Evolutionary conservation across 2,888 invertebrate species (phyloP), one percentile per base, ranked within the genome.

Genomic region (Synergus japonicus): DNA sequence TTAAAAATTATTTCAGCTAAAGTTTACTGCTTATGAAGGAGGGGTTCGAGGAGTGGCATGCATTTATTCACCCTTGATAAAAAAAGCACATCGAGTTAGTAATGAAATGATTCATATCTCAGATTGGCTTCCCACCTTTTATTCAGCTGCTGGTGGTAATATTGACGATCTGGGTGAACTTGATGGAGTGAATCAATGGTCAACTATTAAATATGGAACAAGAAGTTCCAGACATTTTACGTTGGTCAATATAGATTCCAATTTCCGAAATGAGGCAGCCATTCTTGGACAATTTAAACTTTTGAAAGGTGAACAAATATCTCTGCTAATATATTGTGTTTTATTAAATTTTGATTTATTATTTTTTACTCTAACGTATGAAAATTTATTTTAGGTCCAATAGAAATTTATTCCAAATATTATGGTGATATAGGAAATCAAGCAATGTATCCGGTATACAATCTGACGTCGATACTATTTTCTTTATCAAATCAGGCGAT

Each of bases 11-110:
- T 89, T 89, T 4, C 83, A 95, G 95, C 93, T 95, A 90, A 98
- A 98, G 92, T 93, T 95, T 85, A 95, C 96, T 0, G 93, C 97
- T 0, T 97, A 96, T 94, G 98, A 98, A 92, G 98, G 98, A 3
- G 97, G 95, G 0, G 94, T 97, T 0, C 93, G 97, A 79, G 96
- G 96, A 0, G 95, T 95, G 0, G 96, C 96, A 0, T 95, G 96
- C 65, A 93, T 97, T 76, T 97, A 96, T 95, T 96, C 95, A 87
- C 95, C 96, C 0, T 83, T 93, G 49, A 89, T 95, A n/a, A 89
- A 92, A 67, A 92, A 94, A 8, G 89, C 90, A 29, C 90, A 93
- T 15, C 93, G 94, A 85, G 93, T 96, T 0, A 94, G 94, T 12
- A 92, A 93, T 29, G 93, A 95, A 76, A 92, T 97, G 76, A 94